These are phyloP conservation scores for Mellivora capensis DNA, from an alignment of 2,113 vertebrate species.

Conservation along the genomic window DNA sequence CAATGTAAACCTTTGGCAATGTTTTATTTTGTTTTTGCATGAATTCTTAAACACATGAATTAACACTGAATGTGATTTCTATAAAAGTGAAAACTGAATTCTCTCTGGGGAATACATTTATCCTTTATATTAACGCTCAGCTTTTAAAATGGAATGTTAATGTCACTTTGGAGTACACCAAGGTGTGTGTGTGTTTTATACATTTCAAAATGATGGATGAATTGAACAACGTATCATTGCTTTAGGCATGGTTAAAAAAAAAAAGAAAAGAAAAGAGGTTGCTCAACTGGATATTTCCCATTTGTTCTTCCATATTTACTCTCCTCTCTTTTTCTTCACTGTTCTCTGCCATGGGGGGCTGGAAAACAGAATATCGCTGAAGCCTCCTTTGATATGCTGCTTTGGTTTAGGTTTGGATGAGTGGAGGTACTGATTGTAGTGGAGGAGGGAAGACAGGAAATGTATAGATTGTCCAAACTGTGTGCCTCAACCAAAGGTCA, in stretches of 20 bases:
- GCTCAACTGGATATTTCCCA: not conserved
- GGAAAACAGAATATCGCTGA: not conserved
- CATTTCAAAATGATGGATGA: not conserved
- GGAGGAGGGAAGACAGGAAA: not conserved
- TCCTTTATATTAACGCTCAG: not conserved
- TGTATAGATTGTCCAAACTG: rapidly evolving
- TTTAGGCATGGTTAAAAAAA: not conserved
- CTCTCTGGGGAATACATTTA: slow-evolving; percentile 22
- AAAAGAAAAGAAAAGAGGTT: too few species aligned
- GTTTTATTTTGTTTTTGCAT: slow-evolving; percentile 28
- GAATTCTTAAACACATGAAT: not conserved
- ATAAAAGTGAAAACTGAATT: slow-evolving; percentile 38
- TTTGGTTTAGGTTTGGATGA: not conserved
- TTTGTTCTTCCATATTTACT: not conserved
- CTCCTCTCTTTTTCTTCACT: not conserved
- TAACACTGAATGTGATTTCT: slow-evolving; percentile 37
- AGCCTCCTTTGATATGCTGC: not conserved
- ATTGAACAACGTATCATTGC: not conserved
- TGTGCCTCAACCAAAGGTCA: not conserved
- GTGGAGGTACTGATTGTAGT: too few species aligned
- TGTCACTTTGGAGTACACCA: not conserved
- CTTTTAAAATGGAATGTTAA: slow-evolving; percentile 24
- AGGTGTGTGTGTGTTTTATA: not conserved
- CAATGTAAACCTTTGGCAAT: not conserved
- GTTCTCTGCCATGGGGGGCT: not conserved